phyloP scores from a whole-genome alignment of 2,113 vertebrate genomes.

The Cephalopterus ornatus region DNA sequence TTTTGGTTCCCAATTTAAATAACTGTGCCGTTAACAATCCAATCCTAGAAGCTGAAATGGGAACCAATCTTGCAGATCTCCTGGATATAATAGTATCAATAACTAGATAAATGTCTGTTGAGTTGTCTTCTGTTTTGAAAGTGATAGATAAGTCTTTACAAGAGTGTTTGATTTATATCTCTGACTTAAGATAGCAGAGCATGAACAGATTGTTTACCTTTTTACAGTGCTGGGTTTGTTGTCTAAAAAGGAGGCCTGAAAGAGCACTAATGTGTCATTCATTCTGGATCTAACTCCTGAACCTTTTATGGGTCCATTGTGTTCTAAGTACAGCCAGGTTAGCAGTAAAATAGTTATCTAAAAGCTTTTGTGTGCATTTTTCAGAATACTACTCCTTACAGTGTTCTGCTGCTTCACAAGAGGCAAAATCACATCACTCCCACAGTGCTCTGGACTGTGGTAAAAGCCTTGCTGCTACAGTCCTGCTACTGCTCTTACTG shows the following conservation, averaged over 20 bases:
- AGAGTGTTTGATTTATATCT: not conserved
- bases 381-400: not conserved
- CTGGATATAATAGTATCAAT: not conserved
- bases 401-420: fast-evolving
- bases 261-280: not conserved
- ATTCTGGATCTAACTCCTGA: not conserved
- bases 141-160: not conserved
- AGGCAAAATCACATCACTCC: not conserved
- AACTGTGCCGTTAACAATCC: not conserved
- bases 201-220: not conserved
- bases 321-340: not conserved
- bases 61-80: not conserved
- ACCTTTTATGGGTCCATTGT: not conserved
- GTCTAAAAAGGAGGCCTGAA: not conserved
- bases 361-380: not conserved
- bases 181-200: not conserved
- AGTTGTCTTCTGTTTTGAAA: not conserved
- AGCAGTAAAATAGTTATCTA: not conserved
- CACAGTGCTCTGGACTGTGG: not conserved
- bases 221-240: not conserved
- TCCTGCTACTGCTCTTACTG: not conserved
- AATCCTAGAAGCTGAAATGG: not conserved
- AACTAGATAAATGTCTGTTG: not conserved
- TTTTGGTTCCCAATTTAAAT: not conserved
- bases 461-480: not conserved